Conservation (phyloP, 2,113 vertebrate genomes). For the Tylochromis polylepis region DNA sequence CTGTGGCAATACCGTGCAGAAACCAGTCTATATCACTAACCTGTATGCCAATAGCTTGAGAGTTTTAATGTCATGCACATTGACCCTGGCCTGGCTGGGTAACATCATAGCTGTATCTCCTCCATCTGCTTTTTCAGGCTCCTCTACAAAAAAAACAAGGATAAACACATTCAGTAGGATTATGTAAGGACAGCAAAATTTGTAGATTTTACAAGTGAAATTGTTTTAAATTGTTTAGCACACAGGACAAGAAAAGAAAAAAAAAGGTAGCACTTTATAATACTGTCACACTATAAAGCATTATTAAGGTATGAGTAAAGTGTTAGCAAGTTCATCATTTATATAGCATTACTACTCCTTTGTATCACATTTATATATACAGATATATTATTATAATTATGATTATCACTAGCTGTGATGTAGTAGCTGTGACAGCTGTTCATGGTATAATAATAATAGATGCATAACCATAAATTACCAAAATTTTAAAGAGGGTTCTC, state of each 20-base stretch:
- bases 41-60: slow-evolving; percentile 84
- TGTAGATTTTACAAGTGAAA: not conserved
- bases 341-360: not conserved
- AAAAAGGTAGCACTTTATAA: not conserved
- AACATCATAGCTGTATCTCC: slow-evolving; percentile 85
- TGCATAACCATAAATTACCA: too few species aligned
- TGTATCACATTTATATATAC: not conserved
- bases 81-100: slow-evolving; percentile 84
- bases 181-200: not conserved
- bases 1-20: not conserved
- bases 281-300: not conserved
- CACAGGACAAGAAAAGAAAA: not conserved
- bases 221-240: too few species aligned
- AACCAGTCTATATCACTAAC: slow-evolving; percentile 54
- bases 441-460: too few species aligned
- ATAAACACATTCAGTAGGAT: not conserved
- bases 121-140: slow-evolving; percentile 45
- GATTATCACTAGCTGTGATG: too few species aligned
- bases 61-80: slow-evolving; percentile 77
- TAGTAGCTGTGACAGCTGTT: too few species aligned
- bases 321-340: not conserved
- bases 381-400: too few species aligned
- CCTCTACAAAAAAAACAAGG: slow-evolving; percentile 65
- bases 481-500: not conserved
- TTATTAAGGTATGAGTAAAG: rapidly evolving